A percentile compares a stretch with the other conserved stretches of the same genome.
Conservation (phyloP, 2,888 invertebrate genomes). For the Lysandra coridon region DNA sequence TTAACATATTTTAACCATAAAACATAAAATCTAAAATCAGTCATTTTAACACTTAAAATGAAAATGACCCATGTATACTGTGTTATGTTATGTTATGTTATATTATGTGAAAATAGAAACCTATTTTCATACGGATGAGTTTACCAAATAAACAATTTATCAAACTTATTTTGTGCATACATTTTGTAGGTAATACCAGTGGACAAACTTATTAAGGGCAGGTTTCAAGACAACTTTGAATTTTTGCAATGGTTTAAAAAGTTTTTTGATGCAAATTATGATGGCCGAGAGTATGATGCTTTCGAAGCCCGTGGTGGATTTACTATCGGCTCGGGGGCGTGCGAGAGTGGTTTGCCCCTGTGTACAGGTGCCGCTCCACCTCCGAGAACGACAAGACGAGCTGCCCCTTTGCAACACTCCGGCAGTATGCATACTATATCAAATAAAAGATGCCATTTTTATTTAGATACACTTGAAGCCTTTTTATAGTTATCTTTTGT, state of each 20-base stretch:
- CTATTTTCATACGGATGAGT: neutral
- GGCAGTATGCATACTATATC: conserved; percentile 64
- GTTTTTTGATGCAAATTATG: conserved; percentile 99
- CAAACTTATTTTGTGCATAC: neutral
- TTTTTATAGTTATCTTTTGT: neutral
- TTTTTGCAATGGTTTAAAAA: conserved; percentile 99
- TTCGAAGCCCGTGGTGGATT: conserved; percentile 92
- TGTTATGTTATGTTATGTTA: neutral
- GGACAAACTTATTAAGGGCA: conserved; percentile 98
- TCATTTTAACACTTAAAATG: no score
- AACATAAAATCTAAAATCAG: no score
- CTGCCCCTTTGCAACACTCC: conserved; percentile 55
- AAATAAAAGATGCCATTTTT: conserved; percentile 2
- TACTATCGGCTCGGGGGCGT: conserved; percentile 86
- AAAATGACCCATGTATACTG: no score
- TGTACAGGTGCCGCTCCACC: conserved; percentile 56
- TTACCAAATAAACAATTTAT: neutral
- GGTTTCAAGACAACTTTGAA: conserved; percentile 99
- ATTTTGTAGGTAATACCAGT: conserved; percentile 96
- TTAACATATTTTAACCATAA: no score
- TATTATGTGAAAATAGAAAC: neutral
- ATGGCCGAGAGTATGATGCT: conserved; percentile 97
- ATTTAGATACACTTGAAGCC: conserved; percentile 13
- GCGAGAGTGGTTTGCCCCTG: conserved; percentile 74
- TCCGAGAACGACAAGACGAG: conserved; percentile 49